Conservation (phyloP, 2,888 invertebrate genomes). For the Melinaea menophilus region DNA sequence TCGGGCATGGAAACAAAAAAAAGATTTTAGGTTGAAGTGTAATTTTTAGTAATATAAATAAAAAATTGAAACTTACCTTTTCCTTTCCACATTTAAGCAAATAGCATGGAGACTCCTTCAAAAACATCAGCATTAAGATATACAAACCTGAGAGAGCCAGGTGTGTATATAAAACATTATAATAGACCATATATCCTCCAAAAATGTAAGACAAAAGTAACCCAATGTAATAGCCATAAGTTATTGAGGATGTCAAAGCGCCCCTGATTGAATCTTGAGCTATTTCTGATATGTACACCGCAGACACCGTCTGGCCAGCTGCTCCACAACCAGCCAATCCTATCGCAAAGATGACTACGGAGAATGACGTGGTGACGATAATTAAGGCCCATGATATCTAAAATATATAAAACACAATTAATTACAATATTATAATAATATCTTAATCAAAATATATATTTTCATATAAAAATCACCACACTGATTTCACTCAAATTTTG, state of each 20-base stretch:
- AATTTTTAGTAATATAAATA: neutral
- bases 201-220: conserved; percentile 54
- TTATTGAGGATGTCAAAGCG: conserved; percentile 52
- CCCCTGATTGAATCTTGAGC: conserved; percentile 63
- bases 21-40: too few relatives aligned
- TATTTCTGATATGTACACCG: conserved; percentile 63
- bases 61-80: conserved; percentile 40
- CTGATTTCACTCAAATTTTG: too few relatives aligned
- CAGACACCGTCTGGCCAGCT: conserved; percentile 60
- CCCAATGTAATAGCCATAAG: conserved; percentile 55
- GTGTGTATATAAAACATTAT: conserved; percentile 49
- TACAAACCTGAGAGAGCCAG: conserved; percentile 48
- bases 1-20: too few relatives aligned
- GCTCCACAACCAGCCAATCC: conserved; percentile 55
- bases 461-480: too few relatives aligned
- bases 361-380: conserved; percentile 46
- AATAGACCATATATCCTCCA: conserved; percentile 56
- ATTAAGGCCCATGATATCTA: conserved; percentile 61
- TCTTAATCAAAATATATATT: too few relatives aligned
- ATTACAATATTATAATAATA: too few relatives aligned
- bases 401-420: too few relatives aligned
- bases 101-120: conserved; percentile 61
- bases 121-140: conserved; percentile 43
- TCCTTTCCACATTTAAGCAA: conserved; percentile 51
- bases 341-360: conserved; percentile 48